phyloP scores from a whole-genome alignment of 2,797 vertebrate genomes.

The Botia kubotai region DNA sequence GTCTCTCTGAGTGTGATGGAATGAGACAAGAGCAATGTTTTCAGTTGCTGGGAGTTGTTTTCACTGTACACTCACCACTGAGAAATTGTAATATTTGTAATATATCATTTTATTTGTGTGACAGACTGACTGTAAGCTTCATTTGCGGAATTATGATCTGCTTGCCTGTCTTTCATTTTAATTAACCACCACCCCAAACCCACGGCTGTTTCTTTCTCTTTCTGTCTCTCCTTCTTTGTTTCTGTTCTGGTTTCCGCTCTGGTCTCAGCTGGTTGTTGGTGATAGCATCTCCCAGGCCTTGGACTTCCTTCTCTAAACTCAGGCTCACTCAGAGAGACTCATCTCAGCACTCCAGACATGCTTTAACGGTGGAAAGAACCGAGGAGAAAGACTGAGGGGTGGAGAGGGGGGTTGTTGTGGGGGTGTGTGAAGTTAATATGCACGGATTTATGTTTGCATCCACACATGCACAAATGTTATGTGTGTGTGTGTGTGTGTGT shows the following conservation, averaged over 20 bases:
- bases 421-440: background rate
- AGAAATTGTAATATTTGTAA: slow-evolving; percentile 19
- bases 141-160: slow-evolving; percentile 45
- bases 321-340: slow-evolving; percentile 65
- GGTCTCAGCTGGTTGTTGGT: slow-evolving; percentile 80
- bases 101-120: slow-evolving; percentile 43
- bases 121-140: slow-evolving; percentile 42
- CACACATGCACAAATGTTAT: background rate
- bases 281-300: slow-evolving; percentile 84
- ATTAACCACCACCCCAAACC: slow-evolving; percentile 21
- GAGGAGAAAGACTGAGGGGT: background rate
- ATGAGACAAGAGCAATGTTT: background rate
- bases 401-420: too few relatives aligned
- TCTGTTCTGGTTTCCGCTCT: slow-evolving; percentile 75
- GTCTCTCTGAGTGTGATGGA: background rate
- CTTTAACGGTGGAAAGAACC: slow-evolving; percentile 3
- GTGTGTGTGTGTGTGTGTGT: too few relatives aligned
- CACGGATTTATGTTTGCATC: background rate
- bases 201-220: slow-evolving; percentile 24
- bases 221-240: slow-evolving; percentile 55
- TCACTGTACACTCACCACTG: slow-evolving; percentile 21
- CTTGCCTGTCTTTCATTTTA: slow-evolving; percentile 32
- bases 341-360: slow-evolving; percentile 29
- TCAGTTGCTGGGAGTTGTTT: slow-evolving; percentile 18
- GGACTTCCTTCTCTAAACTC: slow-evolving; percentile 83